A percentile compares a stretch with the other conserved stretches of the same genome.
Conservation (phyloP, 2,888 invertebrate genomes). For the Sacculina carcini region DNA sequence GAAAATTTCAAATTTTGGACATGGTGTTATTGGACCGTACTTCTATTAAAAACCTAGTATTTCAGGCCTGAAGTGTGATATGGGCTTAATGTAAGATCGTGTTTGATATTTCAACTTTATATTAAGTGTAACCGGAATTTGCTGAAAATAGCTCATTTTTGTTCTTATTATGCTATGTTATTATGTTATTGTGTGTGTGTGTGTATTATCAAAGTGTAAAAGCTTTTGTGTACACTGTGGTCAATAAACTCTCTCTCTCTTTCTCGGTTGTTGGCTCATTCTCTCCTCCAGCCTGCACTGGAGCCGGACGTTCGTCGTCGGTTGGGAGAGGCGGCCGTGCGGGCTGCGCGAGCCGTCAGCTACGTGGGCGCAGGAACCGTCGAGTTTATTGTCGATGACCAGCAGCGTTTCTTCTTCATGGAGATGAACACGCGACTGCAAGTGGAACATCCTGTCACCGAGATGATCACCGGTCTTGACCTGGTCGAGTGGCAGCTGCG, state of each 20-base stretch:
- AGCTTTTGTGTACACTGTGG: no score
- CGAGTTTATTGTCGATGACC: slow-evolving; percentile 78
- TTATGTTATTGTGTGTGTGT: no score
- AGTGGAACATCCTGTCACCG: slow-evolving; percentile 88
- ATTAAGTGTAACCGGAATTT: slow-evolving; percentile 6
- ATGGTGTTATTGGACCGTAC: no score
- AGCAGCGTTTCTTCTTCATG: slow-evolving; percentile 87
- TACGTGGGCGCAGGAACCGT: slow-evolving; percentile 97
- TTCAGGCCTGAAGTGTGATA: no score
- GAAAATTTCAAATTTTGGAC: no score
- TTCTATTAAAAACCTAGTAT: no score
- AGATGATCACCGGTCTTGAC: slow-evolving; percentile 90
- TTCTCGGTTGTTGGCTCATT: background rate
- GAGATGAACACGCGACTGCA: slow-evolving; percentile 97
- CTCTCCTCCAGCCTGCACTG: slow-evolving; percentile 42
- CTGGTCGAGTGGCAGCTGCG: slow-evolving; percentile 92
- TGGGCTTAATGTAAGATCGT: no score
- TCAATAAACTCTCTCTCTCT: no score
- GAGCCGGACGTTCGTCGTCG: slow-evolving; percentile 41
- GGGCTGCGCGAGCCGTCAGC: slow-evolving; percentile 76
- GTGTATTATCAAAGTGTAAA: no score
- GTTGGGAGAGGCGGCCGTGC: slow-evolving; percentile 70
- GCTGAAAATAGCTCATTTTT: background rate
- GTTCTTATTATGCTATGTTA: background rate
- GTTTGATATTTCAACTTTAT: no score